Percentiles rank a stretch among this genome's conserved stretches.
Conservation (phyloP, 2,888 invertebrate genomes). For the Macroteleia sp. region DNA sequence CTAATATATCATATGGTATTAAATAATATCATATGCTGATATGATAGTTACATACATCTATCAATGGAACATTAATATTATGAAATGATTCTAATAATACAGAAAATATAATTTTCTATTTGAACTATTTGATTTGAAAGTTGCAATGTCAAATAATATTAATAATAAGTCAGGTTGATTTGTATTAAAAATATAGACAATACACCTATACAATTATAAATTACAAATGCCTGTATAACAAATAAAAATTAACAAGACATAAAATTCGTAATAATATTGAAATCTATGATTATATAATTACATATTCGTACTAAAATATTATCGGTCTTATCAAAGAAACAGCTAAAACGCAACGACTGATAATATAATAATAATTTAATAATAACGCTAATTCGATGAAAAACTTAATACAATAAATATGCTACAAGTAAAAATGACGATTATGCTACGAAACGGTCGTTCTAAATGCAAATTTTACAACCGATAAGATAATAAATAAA, state of each 20-base stretch:
- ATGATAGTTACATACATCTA: too few species aligned
- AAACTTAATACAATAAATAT: conserved; percentile 47
- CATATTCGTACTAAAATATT: conserved; percentile 6
- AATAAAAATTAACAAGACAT: conserved; percentile 48
- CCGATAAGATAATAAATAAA: conserved; percentile 28
- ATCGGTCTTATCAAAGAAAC: neutral
- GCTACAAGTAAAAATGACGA: conserved; percentile 16
- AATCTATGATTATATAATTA: conserved; percentile 17
- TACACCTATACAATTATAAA: conserved; percentile 35
- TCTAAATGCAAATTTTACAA: conserved; percentile 37
- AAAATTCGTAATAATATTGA: conserved; percentile 31
- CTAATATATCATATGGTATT: neutral
- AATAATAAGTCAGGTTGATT: too few species aligned
- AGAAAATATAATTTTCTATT: too few species aligned
- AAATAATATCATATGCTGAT: too few species aligned
- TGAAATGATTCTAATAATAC: too few species aligned
- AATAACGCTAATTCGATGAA: conserved; percentile 18
- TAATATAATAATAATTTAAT: conserved; percentile 22
- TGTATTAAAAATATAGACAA: conserved; percentile 19
- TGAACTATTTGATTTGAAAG: too few species aligned
- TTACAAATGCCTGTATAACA: conserved; percentile 34
- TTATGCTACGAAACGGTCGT: conserved; percentile 17
- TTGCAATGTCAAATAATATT: too few species aligned
- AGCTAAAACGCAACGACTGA: conserved; percentile 27
- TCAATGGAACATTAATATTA: too few species aligned